phyloP scores from a whole-genome alignment of 2,797 vertebrate genomes.

The Tokudaia muenninki region DNA sequence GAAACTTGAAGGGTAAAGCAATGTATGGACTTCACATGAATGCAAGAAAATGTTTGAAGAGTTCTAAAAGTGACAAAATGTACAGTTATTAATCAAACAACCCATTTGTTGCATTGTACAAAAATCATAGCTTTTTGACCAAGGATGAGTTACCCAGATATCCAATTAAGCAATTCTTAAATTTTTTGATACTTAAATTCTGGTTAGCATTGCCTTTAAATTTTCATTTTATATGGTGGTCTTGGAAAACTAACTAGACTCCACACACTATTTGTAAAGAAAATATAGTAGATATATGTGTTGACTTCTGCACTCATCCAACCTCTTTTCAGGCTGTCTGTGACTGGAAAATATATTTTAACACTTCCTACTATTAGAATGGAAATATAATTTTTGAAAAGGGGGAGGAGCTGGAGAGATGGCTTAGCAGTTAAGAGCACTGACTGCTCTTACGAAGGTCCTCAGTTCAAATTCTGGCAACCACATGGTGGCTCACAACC shows the following conservation, averaged over 20 bases:
- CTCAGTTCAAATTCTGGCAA: no score
- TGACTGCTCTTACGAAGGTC: no score
- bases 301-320: conserved; percentile 37
- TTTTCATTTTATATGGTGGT: conserved; percentile 36
- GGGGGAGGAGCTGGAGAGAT: no score
- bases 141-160: neutral
- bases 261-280: neutral
- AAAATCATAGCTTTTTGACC: neutral
- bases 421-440: no score
- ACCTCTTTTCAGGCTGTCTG: conserved; percentile 23
- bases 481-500: no score
- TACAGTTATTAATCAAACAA: conserved; percentile 2
- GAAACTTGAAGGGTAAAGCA: conserved; percentile 23
- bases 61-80: conserved; percentile 16
- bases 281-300: neutral
- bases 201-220: neutral
- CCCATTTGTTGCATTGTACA: conserved; percentile 27
- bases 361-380: conserved; percentile 51
- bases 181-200: conserved; percentile 14
- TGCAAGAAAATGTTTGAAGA: conserved; percentile 27
- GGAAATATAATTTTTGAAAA: no score
- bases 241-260: conserved; percentile 25
- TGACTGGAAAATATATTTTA: neutral
- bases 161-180: neutral
- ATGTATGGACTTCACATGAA: neutral